Evolutionary conservation across 1,140 invertebrate genomes (phyloP).

Genomic region (Penaeus indicus): DNA sequence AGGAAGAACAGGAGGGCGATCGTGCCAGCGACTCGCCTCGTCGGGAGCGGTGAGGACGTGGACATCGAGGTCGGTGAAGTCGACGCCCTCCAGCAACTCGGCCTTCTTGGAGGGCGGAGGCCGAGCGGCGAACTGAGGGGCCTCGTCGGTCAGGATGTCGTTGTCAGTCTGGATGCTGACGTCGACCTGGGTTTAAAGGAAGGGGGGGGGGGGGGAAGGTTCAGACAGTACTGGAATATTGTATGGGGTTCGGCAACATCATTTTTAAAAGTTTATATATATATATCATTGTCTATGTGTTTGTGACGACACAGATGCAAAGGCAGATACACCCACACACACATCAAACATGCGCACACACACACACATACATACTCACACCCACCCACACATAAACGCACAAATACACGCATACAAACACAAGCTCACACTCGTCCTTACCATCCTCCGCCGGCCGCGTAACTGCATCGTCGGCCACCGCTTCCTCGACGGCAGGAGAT

Average conservation of each 20-base stretch:
- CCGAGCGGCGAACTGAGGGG: slow-evolving; percentile 69
- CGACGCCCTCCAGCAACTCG: slow-evolving; percentile 66
- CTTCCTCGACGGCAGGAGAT: slow-evolving; percentile 37
- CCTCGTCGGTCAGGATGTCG: slow-evolving; percentile 69
- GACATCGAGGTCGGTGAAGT: slow-evolving; percentile 53
- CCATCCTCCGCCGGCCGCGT: no score
- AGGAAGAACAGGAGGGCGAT: no score
- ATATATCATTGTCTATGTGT: background rate
- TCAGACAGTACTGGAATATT: no score
- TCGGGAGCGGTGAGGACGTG: slow-evolving; percentile 44
- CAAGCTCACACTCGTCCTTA: no score
- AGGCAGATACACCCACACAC: background rate
- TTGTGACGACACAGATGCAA: background rate
- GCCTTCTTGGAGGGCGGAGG: slow-evolving; percentile 68
- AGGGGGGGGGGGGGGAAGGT: no score
- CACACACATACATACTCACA: background rate
- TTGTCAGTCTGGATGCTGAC: slow-evolving; percentile 68
- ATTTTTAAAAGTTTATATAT: background rate
- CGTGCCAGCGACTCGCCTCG: background rate
- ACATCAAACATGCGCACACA: slow-evolving; percentile 24
- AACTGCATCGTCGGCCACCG: background rate
- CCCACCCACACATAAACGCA: no score
- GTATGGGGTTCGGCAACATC: no score
- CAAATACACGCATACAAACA: no score
- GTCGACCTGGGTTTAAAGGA: slow-evolving; percentile 46